A percentile compares a stretch with the other conserved stretches of the same genome.
These are phyloP conservation scores for Zoanthus solanderi DNA, from an alignment of 92 coral and sea anemone genomes.

Conservation along the genomic window DNA sequence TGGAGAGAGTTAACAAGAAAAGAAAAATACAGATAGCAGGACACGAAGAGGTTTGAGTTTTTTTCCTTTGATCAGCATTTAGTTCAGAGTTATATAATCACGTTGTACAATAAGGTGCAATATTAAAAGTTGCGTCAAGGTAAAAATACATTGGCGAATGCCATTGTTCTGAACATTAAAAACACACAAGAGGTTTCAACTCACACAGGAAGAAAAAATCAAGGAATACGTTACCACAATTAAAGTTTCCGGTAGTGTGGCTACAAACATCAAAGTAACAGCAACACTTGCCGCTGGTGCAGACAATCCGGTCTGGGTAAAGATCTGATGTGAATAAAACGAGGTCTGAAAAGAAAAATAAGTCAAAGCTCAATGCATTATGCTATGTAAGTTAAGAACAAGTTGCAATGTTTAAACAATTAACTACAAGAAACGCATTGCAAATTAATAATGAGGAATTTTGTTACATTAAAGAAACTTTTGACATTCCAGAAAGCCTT, in stretches of 20 bases:
- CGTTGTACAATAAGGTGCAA: no score
- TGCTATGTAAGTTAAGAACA: background rate
- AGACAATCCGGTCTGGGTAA: slow-evolving; percentile 41
- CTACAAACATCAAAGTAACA: background rate
- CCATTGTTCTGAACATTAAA: background rate
- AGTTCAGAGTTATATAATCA: no score
- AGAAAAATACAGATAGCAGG: no score
- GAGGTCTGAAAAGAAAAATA: slow-evolving; percentile 14
- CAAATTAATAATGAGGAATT: no score
- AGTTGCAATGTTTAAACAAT: background rate
- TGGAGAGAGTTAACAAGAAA: no score
- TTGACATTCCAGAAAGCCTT: no score
- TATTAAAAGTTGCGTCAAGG: background rate
- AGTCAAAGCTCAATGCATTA: no score
- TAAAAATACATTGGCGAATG: background rate
- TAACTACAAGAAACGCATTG: no score
- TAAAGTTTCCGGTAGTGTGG: background rate
- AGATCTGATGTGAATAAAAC: slow-evolving; percentile 29
- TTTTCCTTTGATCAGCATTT: no score
- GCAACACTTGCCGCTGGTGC: slow-evolving; percentile 40
- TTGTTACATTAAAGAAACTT: no score
- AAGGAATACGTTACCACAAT: slow-evolving; percentile 32
- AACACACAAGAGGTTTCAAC: background rate
- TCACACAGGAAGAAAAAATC: background rate
- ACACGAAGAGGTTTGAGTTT: no score